A percentile compares a stretch with the other conserved stretches of the same genome.
These are phyloP conservation scores for Andricus quercusramuli DNA, from an alignment of 2,888 invertebrate genomes.

Conservation along the genomic window DNA sequence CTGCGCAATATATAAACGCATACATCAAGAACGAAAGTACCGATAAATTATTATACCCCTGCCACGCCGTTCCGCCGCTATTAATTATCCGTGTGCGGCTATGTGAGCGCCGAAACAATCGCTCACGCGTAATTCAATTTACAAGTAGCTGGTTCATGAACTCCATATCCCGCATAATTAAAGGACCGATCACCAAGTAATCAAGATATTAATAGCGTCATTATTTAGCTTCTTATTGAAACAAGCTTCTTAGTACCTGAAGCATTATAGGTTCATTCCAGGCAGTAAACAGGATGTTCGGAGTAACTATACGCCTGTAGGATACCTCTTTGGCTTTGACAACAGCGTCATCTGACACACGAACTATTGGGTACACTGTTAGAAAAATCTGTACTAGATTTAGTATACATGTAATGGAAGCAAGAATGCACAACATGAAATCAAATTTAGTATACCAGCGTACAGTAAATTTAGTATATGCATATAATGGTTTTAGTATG, in stretches of 20 bases:
- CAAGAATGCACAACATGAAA: too few relatives aligned
- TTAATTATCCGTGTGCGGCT: slow-evolving; percentile 13
- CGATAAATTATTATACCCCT: slow-evolving; percentile 14
- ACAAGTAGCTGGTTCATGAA: slow-evolving; percentile 5
- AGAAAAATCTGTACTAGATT: too few relatives aligned
- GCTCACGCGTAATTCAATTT: slow-evolving; percentile 19
- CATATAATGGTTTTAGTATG: too few relatives aligned
- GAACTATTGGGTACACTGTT: too few relatives aligned
- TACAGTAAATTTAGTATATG: too few relatives aligned
- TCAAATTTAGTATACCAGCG: too few relatives aligned
- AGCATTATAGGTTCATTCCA: neutral
- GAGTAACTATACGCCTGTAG: too few relatives aligned
- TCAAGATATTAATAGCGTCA: neutral
- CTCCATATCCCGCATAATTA: neutral
- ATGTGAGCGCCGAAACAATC: neutral
- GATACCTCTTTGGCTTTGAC: too few relatives aligned
- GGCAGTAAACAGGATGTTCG: too few relatives aligned
- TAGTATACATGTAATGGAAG: too few relatives aligned
- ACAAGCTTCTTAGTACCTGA: neutral
- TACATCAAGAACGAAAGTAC: neutral
- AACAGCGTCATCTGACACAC: too few relatives aligned
- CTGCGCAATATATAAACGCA: neutral
- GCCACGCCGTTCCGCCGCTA: neutral
- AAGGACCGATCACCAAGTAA: neutral
- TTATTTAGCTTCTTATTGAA: neutral